Evolutionary conservation across 2,888 invertebrate genomes (phyloP), one percentile per base, ranked within the genome.

Genomic region (Digitonthophagus gazella): DNA sequence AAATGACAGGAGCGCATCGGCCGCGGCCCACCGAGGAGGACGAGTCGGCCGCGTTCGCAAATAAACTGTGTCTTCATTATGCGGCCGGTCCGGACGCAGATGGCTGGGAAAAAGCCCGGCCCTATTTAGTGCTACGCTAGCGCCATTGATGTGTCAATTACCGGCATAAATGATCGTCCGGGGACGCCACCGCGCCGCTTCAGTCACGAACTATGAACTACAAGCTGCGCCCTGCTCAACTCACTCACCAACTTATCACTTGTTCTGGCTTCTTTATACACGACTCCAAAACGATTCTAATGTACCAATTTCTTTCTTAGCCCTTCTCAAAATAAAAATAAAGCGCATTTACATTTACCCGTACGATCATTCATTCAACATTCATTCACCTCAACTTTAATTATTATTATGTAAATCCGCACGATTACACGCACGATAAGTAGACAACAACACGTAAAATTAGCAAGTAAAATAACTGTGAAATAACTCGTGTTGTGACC

Each of bases 61-160:
- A 44, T 44, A 44, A 44, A 44, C 28, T 44, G 28, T 44, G 28
- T 44, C 28, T 44, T 44, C 28, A 44, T 44, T 44, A 44, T 44
- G 28, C 28, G 28, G 11, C 28, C 28, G 28, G 11, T 44, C 28
- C 28, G 28, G 28, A 44, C 28, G 28, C 28, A 44, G 28, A 44
- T 44, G 28, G 28, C 28, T 44, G 28, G 28, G 28, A 44, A 44
- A 44, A 44, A 44, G 28, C 2, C 28, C 28, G 28, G 28, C 28
- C 28, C 28, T 44, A 44, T 77, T 78, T 78, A 78, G 76, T 75
- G 77, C 75, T 75, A 72, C 72, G 73, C 73, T 73, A 72, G 75
- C 76, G 75, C 79, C 76, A 78, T 78, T 79, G 79, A 80, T 79
- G 78, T 79, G 80, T 79, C 80, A 80, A 79, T 80, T 80, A 79